Evolutionary conservation across 2,113 vertebrate genomes (phyloP).

Genomic region (Mus spicilegus): DNA sequence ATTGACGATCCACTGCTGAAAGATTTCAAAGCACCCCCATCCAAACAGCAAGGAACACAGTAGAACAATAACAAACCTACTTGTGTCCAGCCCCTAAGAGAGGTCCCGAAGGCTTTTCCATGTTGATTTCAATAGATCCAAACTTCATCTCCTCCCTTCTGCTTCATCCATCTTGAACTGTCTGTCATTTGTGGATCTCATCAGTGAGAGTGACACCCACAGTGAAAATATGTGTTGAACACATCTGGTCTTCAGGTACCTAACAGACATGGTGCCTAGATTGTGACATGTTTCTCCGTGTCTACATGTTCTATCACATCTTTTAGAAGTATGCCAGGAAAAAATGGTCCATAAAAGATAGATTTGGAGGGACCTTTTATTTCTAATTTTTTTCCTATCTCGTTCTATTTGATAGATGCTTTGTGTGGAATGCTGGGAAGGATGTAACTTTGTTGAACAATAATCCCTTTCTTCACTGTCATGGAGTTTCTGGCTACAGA

Average conservation of each 20-base stretch:
- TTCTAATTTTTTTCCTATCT: neutral
- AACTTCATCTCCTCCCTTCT: neutral
- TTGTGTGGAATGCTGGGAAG: neutral
- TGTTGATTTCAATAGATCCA: neutral
- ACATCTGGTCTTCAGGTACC: neutral
- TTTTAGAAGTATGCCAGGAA: neutral
- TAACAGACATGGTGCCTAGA: neutral
- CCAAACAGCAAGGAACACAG: neutral
- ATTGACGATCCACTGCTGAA: too few species aligned
- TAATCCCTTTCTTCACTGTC: neutral
- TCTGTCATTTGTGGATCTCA: neutral
- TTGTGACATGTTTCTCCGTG: neutral
- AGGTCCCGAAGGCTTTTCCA: neutral
- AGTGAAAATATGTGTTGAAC: neutral
- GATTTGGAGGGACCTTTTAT: neutral
- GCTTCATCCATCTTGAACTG: neutral
- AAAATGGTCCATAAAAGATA: neutral
- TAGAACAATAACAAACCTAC: neutral
- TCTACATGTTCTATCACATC: neutral
- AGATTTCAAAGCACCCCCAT: too few species aligned
- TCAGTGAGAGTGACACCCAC: neutral
- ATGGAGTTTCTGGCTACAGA: neutral
- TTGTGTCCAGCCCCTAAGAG: neutral
- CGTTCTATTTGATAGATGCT: neutral
- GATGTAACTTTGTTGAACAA: neutral